phyloP scores from a whole-genome alignment of 2,888 invertebrate species.

The Hydrotaea cyrtoneurina region DNA sequence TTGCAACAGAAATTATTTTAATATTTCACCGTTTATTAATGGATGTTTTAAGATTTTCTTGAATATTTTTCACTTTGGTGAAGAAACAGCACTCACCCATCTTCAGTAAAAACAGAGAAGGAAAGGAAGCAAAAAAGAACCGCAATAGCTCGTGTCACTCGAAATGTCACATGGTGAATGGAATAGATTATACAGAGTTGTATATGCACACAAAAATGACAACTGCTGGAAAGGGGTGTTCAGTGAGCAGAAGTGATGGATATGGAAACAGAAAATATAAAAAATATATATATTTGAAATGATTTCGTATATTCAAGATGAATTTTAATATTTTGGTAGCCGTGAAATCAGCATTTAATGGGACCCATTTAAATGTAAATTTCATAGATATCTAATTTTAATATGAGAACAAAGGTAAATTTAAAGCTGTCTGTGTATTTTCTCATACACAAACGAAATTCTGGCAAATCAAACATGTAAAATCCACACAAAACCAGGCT shows the following conservation, averaged over 20 bases:
- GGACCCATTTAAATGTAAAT: no score
- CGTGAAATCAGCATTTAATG: no score
- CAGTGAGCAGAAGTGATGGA: neutral
- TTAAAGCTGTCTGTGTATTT: no score
- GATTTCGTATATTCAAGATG: no score
- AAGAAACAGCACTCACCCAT: constrained; percentile 84
- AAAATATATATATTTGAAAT: no score
- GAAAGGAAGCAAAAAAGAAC: constrained; percentile 80
- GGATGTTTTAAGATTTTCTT: constrained; percentile 78
- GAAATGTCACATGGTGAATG: constrained; percentile 52
- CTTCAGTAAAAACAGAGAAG: constrained; percentile 85
- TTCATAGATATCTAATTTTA: no score
- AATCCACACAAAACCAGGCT: no score
- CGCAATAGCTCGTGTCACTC: constrained; percentile 77
- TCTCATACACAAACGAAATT: no score
- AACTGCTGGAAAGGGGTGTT: neutral
- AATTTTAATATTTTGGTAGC: no score
- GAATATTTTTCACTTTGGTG: constrained; percentile 72
- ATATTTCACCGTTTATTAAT: constrained; percentile 33
- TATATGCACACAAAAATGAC: neutral
- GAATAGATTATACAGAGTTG: constrained; percentile 71
- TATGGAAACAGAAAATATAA: no score
- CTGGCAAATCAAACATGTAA: no score
- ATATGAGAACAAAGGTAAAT: no score
- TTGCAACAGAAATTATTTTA: neutral